Base-by-base conservation (phyloP, 2,797 vertebrate species). In the Chaetophractus vellerosus region DNA sequence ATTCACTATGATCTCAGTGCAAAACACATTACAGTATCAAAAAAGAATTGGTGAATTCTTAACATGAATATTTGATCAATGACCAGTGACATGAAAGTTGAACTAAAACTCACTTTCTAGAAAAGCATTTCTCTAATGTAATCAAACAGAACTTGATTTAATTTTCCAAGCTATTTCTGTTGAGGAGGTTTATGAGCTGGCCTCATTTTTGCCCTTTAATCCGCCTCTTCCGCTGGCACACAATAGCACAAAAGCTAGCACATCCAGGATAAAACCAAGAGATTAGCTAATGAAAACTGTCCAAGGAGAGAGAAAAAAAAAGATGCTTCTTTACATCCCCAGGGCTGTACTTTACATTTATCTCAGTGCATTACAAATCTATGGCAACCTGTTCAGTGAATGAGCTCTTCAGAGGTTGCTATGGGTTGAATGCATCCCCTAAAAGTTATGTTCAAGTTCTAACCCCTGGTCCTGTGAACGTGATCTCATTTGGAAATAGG, bases 51-150 rank as follows among this genome's bases (percentile, higher is more conserved):
- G 64, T 93, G 72, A 72, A 38, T 74, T 82, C 88, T 76, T 57
- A 78, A 90, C n/a, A 63, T 0, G 63, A 23, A 48, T 5, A 5
- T 76, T 84, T 71, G 57, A 57, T 90, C 24, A 88, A 79, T 21
- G 36, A 63, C 21, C 33, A 55, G 5, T 45, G 50, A 85, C 61
- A 72, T 4, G 33, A 86, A 89, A 92, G 23, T 0, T 52, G 19
- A 92, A 68, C 12, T 21, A 36, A 50, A 76, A 38, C 21, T 57
- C 5, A 66, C 26, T 71, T 91, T 86, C 64, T 83, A 38, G 19
- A 87, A 83, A 87, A 87, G 15, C 31, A 88, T 59, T 84, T 93
- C 71, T 64, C 38, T 91, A 68, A 88, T 23, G 78, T 64, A 72
- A 71, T 18, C 14, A 11, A 92, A 84, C 1, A 78, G 38, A 48